Base-by-base conservation (phyloP, 2,797 vertebrate species). In the Pseudomugil gertrudae region DNA sequence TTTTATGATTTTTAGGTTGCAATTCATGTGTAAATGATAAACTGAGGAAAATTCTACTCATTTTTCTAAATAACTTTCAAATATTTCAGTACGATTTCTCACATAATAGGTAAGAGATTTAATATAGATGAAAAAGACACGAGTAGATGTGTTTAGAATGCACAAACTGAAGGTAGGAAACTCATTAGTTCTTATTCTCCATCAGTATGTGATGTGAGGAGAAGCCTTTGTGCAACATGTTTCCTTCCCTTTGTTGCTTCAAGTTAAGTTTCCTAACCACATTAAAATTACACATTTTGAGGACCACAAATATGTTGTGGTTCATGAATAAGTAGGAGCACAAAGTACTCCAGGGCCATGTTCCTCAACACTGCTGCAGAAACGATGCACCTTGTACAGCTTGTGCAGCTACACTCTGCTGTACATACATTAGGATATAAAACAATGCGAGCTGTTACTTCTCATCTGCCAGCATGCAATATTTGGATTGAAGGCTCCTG, bases 401-500 rank as follows among this genome's bases (percentile, higher is more conserved):
- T 9, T n/a, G 8, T 45, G 7, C 19, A 45, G 7, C n/a, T 9
- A 19, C 6, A 43, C 19, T 40, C 5, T 4, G 14, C 36, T 38
- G 15, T 38, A 38, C 14, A 7, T 9, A n/a, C 17, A 9, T 9
- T 21, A 10, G 43, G 43, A 45, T 45, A 45, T 36, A 62, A 52
- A 62, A 52, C 29, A 30, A 35, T 35, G 2, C 38, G 43, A 6
- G 36, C 29, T 59, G 38, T 17, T 51, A 63, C 21, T 57, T 27
- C 50, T 14, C 24, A 63, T 57, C 23, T 56, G 5, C 26, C n/a
- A 29, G 26, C 3, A 5, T 47, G 32, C 32, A 26, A 29, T 15
- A 60, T 66, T 54, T 60, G 11, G 4, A 71, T 48, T 1, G 2
- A n/a, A 47, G 23, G 7, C 13, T 50, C 15, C 23, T 45, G 58